Conservation (phyloP, 2,797 vertebrate genomes). For the Psittacula echo region DNA sequence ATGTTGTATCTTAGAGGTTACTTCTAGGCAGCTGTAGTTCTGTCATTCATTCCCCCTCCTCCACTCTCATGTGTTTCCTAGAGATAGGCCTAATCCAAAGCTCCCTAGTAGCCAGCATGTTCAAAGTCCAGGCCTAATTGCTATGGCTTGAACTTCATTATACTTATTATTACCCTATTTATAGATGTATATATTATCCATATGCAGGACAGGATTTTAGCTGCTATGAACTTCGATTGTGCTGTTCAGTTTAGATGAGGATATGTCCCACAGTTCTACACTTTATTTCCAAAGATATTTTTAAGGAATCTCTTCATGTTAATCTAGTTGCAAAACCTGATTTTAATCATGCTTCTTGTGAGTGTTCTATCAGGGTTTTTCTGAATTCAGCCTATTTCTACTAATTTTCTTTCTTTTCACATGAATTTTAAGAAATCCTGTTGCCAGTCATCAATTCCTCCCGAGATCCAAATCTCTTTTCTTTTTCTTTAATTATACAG, state of each 20-base stretch:
- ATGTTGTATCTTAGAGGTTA: neutral
- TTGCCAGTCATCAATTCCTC: neutral
- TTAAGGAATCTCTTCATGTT: neutral
- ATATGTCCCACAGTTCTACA: neutral
- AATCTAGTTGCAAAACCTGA: neutral
- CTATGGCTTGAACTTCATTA: neutral
- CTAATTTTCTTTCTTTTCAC: neutral
- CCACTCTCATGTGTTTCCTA: neutral
- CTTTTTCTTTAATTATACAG: neutral
- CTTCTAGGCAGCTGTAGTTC: neutral
- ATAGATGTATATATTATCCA: neutral
- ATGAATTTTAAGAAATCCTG: neutral
- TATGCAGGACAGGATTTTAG: neutral
- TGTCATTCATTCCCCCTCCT: neutral
- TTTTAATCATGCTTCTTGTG: neutral
- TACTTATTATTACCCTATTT: neutral
- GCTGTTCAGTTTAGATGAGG: neutral
- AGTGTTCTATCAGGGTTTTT: neutral
- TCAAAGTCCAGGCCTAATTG: constrained; percentile 8
- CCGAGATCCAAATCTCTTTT: neutral
- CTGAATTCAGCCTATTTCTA: neutral
- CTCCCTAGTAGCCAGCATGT: neutral
- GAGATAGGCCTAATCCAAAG: neutral
- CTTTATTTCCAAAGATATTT: constrained; percentile 2
- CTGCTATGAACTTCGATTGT: neutral